These are phyloP conservation scores for Agrilus mali DNA, from an alignment of 2,888 invertebrate genomes.

Conservation along the genomic window DNA sequence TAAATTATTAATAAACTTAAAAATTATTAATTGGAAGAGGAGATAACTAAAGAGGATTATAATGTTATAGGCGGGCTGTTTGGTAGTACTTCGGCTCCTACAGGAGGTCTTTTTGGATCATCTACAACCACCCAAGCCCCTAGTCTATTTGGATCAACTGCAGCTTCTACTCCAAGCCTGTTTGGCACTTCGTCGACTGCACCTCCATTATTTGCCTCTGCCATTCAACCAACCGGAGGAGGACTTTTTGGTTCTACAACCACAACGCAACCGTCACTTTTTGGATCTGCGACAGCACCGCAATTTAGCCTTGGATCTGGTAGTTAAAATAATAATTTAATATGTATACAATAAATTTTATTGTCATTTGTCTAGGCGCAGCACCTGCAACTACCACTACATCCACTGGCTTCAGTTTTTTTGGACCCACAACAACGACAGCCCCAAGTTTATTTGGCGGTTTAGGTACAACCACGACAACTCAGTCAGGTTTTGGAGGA, in stretches of 20 bases:
- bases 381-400: slow-evolving; percentile 21
- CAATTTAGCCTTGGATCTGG: slow-evolving; percentile 1
- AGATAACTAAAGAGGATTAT: too few relatives aligned
- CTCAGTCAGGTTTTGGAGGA: slow-evolving; percentile 11
- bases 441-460: slow-evolving; percentile 20
- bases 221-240: slow-evolving; percentile 24
- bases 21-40: too few relatives aligned
- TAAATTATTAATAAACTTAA: too few relatives aligned
- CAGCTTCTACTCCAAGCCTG: slow-evolving; percentile 36
- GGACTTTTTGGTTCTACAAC: slow-evolving; percentile 29
- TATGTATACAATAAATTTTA: neutral
- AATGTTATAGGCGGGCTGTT: too few relatives aligned
- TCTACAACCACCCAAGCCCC: slow-evolving; percentile 22
- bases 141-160: slow-evolving; percentile 23
- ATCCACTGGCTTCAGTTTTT: slow-evolving; percentile 18
- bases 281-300: slow-evolving; percentile 18
- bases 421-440: slow-evolving; percentile 22
- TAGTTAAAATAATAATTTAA: neutral
- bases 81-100: slow-evolving; percentile 30
- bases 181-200: slow-evolving; percentile 33
- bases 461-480: slow-evolving; percentile 32
- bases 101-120: slow-evolving; percentile 23
- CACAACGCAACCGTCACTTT: slow-evolving; percentile 19
- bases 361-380: slow-evolving; percentile 5
- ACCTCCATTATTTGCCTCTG: slow-evolving; percentile 10